Percentiles rank a stretch among this genome's conserved stretches.
These are phyloP conservation scores for Odontophorus gujanensis DNA, from an alignment of 2,113 vertebrate species.

Conservation along the genomic window DNA sequence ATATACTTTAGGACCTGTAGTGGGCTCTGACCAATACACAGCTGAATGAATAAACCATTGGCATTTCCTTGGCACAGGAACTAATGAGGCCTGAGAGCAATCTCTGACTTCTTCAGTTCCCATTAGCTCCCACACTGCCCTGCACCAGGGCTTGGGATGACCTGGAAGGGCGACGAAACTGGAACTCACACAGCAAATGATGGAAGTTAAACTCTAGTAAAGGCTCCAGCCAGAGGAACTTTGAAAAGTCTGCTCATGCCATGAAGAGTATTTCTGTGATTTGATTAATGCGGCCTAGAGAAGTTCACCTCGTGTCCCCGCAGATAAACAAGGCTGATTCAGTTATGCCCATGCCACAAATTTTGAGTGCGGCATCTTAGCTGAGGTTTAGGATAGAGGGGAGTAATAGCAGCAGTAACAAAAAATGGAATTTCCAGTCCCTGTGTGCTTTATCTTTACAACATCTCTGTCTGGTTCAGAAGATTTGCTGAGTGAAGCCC, in stretches of 20 bases:
- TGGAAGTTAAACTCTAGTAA: not conserved
- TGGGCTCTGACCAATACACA: not conserved
- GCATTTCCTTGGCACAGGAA: not conserved
- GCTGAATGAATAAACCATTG: not conserved
- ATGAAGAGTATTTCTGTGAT: not conserved
- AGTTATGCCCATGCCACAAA: not conserved
- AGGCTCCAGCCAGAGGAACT: not conserved
- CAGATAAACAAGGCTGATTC: not conserved
- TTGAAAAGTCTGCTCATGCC: not conserved
- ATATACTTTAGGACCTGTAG: not conserved
- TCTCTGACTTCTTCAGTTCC: not conserved
- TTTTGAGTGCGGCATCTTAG: not conserved
- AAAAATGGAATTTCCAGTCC: not conserved
- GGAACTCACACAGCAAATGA: not conserved
- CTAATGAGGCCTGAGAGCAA: not conserved
- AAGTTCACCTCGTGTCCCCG: not conserved
- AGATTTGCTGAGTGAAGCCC: not conserved
- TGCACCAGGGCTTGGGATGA: accelerated
- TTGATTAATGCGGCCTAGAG: not conserved
- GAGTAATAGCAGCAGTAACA: not conserved
- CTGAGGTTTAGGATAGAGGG: not conserved
- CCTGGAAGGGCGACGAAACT: not conserved
- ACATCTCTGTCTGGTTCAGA: not conserved
- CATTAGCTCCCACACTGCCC: not conserved
- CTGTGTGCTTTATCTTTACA: not conserved